Evolutionary conservation across 2,113 vertebrate species (phyloP), one percentile per base, ranked within the genome.

Genomic region (Halichoerus grypus): DNA sequence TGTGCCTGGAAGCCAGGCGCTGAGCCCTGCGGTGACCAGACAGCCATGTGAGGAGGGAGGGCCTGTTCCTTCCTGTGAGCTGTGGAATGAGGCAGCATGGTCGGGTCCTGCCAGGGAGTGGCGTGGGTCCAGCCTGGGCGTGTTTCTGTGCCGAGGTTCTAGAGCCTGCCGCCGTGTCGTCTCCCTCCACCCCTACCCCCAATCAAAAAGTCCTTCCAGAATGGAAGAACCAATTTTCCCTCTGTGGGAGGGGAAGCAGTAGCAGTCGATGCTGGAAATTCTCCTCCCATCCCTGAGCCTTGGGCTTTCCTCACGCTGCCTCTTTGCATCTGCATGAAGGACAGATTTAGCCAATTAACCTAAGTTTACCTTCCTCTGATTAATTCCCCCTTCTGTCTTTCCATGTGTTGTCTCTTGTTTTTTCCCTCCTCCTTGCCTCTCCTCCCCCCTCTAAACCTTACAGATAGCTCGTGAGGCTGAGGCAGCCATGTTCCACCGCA

Each of bases 381-480:
- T 93, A 97, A 97, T 95, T 67, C 51, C 85, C 89, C 95, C 46
- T 97, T 98, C 98, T 98, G 95, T 98, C 97, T 97, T 97, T 96
- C 97, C 94, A 39, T 98, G 96, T 93, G 87, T 98, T 94, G 95
- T 99, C 77, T 98, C 91, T 92, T 98, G 6, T 1, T 97, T 87
- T 71, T 94, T 95, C 97, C 95, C 96, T 96, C 95, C 93, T 98
- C 76, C 82, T 96, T 98, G 87, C 91, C 97, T 97, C 96, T 88
- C 94, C 88, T 98, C 59, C 94, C 61, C 94, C 97, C 93, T 51
- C 81, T 33, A 53, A 94, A 63, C 98, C 98, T 99, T 98, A 98
- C 98, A 99, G 99, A 99, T 99, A 98, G 99, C 99, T 98, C 99
- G 98, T 10, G 99, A 99, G 98, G 98, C 98, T 63, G 98, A 98